Conservation (phyloP, 2,113 vertebrate species). For the Phalacrocorax carbo region DNA sequence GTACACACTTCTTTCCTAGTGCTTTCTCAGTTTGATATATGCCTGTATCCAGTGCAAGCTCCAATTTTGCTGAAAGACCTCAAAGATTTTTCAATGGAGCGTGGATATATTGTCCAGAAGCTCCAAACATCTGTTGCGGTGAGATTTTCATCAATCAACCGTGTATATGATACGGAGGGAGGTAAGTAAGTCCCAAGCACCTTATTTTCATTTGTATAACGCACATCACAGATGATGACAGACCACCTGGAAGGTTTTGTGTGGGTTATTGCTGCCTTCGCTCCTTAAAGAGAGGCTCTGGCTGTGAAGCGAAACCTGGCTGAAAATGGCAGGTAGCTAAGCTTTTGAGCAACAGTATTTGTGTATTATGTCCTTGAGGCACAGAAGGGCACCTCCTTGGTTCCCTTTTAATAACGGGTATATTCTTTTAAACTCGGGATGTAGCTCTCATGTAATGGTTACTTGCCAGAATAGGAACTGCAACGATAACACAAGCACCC, state of each 20-base stretch:
- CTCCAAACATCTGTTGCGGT: neutral
- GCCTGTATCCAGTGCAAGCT: neutral
- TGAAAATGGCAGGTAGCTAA: neutral
- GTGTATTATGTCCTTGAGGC: neutral
- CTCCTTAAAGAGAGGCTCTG: neutral
- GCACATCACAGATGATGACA: neutral
- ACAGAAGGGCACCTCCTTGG: neutral
- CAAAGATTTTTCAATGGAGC: neutral
- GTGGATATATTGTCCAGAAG: neutral
- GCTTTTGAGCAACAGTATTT: neutral
- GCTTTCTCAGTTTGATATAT: neutral
- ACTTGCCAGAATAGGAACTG: neutral
- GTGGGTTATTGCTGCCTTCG: neutral
- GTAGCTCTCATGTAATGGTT: neutral
- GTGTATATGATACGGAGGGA: neutral
- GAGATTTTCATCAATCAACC: neutral
- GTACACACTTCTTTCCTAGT: neutral
- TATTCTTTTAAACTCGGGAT: neutral
- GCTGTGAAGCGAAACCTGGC: neutral
- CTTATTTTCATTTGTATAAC: neutral
- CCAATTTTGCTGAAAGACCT: neutral
- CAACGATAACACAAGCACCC: neutral
- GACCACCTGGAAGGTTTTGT: neutral
- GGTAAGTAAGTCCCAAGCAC: neutral
- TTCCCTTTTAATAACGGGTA: neutral